Conservation (phyloP, 2,797 vertebrate species). For the Carcharodon carcharias region DNA sequence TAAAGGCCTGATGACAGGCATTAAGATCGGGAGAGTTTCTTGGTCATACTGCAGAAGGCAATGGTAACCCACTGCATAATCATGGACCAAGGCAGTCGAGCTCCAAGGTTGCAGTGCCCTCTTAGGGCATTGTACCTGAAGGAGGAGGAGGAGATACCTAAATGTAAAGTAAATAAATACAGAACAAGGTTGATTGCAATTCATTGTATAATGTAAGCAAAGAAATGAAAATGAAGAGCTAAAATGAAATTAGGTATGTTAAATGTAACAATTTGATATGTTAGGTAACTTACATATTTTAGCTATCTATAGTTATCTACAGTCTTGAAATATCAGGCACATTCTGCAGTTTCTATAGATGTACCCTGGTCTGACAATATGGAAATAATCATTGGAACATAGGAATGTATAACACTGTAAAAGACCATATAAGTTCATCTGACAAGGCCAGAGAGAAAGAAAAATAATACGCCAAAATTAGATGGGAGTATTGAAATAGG, state of each 20-base stretch:
- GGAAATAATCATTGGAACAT: not conserved
- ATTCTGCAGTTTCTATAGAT: not conserved
- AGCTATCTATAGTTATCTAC: not conserved
- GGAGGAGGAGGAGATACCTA: not conserved
- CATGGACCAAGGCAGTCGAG: too few species aligned
- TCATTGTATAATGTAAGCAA: not conserved
- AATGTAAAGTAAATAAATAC: not conserved
- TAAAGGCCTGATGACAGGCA: too few species aligned
- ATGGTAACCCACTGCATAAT: too few species aligned
- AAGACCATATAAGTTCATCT: not conserved
- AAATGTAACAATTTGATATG: not conserved
- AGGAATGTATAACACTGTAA: not conserved
- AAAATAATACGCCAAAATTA: not conserved
- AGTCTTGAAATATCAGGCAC: not conserved
- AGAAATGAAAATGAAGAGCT: not conserved
- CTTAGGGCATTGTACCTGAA: too few species aligned
- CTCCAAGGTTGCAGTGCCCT: too few species aligned
- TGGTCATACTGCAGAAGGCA: too few species aligned
- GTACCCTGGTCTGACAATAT: not conserved
- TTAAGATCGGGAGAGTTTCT: too few species aligned
- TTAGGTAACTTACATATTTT: not conserved
- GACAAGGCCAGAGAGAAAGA: not conserved
- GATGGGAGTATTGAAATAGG: not conserved
- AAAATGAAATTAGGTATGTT: not conserved
- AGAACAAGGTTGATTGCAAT: not conserved